A percentile compares a stretch with the other conserved stretches of the same genome.
These are phyloP conservation scores for Drosophila willistoni DNA, from an alignment of 1,140 invertebrate genomes.

Conservation along the genomic window DNA sequence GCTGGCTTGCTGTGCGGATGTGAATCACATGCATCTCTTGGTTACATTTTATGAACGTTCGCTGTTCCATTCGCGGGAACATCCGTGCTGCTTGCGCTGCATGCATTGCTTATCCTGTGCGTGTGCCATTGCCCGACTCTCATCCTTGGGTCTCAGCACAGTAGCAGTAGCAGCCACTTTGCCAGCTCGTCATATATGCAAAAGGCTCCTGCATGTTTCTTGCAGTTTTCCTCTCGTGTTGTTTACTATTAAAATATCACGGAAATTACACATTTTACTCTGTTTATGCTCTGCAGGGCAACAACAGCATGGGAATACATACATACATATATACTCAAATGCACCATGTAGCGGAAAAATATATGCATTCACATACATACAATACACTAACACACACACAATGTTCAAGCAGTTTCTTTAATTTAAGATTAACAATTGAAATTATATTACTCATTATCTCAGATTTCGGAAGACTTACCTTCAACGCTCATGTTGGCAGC, in stretches of 20 bases:
- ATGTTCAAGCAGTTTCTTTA: constrained; percentile 37
- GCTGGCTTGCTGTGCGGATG: constrained; percentile 52
- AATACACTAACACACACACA: constrained; percentile 19
- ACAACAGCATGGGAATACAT: constrained; percentile 22
- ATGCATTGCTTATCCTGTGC: constrained; percentile 67
- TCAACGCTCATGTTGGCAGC: constrained; percentile 86
- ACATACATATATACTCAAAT: not conserved
- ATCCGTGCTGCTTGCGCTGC: constrained; percentile 48
- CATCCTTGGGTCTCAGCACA: not conserved
- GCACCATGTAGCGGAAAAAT: constrained; percentile 47
- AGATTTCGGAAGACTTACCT: constrained; percentile 82
- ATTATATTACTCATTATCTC: constrained; percentile 44
- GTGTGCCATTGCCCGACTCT: constrained; percentile 40
- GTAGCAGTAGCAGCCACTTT: constrained; percentile 60
- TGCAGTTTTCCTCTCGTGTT: constrained; percentile 66
- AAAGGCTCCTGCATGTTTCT: constrained; percentile 58
- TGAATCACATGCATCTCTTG: constrained; percentile 80
- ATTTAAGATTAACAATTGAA: constrained; percentile 75
- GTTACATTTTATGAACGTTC: constrained; percentile 78
- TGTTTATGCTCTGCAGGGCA: constrained; percentile 69
- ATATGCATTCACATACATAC: constrained; percentile 48
- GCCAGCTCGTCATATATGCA: constrained; percentile 63
- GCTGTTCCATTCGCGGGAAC: constrained; percentile 62
- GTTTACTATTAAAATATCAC: constrained; percentile 82
- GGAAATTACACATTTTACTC: constrained; percentile 82